Percentiles rank a stretch among this genome's conserved stretches.
Conservation (phyloP, 2,797 vertebrate species). For the Antrozous pallidus region DNA sequence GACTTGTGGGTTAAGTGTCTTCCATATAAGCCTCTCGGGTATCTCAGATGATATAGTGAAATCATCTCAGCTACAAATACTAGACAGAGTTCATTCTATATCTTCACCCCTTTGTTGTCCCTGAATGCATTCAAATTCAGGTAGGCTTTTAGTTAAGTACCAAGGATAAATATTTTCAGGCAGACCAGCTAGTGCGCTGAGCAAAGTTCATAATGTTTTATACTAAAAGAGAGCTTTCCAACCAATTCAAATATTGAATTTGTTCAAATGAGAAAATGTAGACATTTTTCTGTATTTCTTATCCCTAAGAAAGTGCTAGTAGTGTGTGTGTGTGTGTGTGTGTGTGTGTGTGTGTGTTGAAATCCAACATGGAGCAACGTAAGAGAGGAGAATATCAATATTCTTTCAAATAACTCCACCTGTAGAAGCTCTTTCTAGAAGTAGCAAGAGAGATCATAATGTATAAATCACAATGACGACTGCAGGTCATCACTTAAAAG, state of each 20-base stretch:
- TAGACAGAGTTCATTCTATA: neutral
- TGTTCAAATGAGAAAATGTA: neutral
- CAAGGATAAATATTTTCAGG: constrained; percentile 2
- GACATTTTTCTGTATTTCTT: neutral
- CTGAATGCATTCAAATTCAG: neutral
- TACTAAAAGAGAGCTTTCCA: neutral
- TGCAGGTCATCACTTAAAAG: constrained; percentile 29
- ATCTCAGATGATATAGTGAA: neutral
- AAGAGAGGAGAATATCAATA: neutral
- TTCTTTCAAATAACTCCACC: neutral
- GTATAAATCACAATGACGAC: neutral
- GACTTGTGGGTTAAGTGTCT: neutral
- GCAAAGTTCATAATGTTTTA: neutral
- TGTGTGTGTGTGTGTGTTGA: no score
- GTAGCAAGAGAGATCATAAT: neutral
- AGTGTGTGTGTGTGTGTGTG: neutral
- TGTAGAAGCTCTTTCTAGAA: neutral
- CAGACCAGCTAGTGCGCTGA: neutral
- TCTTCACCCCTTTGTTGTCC: neutral
- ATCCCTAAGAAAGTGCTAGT: neutral
- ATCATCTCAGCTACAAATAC: neutral
- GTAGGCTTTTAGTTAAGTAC: neutral
- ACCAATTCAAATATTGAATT: neutral
- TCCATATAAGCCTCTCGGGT: neutral
- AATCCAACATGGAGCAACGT: neutral